Evolutionary conservation across 2,888 invertebrate genomes (phyloP), one percentile per base, ranked within the genome.

Genomic region (Caenorhabditis sp.): DNA sequence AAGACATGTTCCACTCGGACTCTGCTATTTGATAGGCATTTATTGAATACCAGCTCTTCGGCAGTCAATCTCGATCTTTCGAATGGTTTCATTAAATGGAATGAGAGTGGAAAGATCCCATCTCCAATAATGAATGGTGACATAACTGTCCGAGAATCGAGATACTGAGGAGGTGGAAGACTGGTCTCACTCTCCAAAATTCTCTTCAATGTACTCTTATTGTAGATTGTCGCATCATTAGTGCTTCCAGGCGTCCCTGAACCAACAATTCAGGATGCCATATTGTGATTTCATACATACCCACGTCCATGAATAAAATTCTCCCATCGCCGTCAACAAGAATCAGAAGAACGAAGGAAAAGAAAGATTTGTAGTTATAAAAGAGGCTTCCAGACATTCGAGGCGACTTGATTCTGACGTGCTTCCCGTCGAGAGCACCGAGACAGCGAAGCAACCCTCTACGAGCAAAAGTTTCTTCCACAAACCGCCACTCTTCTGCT

Each of bases 201-300:
- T 6, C 0, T 38, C 14, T 41, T 63, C 24, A 63, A 41, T 63
- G 16, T 2, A 2, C 26, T 31, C 2, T 31, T 2, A 10, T 28
- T 31, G n/a, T 10, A 58, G n/a, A 58, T 58, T 12, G 58, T n/a
- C 1, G 58, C 63, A 63, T 63, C 63, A 22, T 63, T 63, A 22
- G 14, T 24, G 4, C 41, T 41, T 10, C 58, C 58, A 3, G 38
- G 38, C 1, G 38, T n/a, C 10, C 63, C 63, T 58, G 51, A 22
- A 51, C 14, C 2, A 51, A 1, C 5, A 51, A 5, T 70, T 47
- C 24, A 2, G n/a, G 28, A 41, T 61, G 19, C 44, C 7, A 19
- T 26, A 59, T 51, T 22, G 8, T 35, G 31, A 4, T 35, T 35
- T 35, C 5, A 35, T 6, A 35, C 31, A 8, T 6, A 35, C 31